Evolutionary conservation across 1,140 invertebrate species (phyloP).

Genomic region (Cherax destructor): DNA sequence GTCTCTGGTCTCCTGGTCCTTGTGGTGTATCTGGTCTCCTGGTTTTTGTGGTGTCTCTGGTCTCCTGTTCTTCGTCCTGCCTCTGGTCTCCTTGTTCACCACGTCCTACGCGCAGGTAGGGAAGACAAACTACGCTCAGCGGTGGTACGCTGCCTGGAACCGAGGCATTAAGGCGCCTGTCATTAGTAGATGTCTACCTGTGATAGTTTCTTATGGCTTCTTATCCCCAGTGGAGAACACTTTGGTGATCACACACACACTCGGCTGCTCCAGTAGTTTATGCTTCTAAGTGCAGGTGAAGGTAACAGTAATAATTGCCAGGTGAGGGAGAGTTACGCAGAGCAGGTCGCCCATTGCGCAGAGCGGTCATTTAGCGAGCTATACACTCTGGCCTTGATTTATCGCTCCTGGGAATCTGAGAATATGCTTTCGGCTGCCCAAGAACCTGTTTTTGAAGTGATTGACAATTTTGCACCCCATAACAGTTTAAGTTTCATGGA

Average conservation of each 20-base stretch:
- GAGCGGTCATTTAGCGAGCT: background rate
- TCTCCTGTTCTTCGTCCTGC: background rate
- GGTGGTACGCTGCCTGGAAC: constrained; percentile 2
- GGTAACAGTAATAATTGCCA: background rate
- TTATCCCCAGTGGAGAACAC: background rate
- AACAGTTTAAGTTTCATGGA: background rate
- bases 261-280: constrained; percentile 5
- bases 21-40: no score
- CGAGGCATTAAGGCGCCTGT: background rate
- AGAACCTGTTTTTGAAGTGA: background rate
- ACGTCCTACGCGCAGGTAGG: background rate
- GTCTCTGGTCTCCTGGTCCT: no score
- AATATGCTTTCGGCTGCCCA: background rate
- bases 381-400: background rate
- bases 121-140: background rate
- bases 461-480: constrained; percentile 17
- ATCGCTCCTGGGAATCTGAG: background rate
- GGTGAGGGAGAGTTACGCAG: background rate
- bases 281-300: background rate
- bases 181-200: constrained; percentile 25
- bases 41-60: no score
- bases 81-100: background rate
- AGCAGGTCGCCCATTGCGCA: background rate
- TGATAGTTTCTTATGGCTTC: constrained; percentile 4
- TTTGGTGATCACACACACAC: constrained; percentile 4